Conservation (phyloP, 2,113 vertebrate species). For the Perccottus glenii region DNA sequence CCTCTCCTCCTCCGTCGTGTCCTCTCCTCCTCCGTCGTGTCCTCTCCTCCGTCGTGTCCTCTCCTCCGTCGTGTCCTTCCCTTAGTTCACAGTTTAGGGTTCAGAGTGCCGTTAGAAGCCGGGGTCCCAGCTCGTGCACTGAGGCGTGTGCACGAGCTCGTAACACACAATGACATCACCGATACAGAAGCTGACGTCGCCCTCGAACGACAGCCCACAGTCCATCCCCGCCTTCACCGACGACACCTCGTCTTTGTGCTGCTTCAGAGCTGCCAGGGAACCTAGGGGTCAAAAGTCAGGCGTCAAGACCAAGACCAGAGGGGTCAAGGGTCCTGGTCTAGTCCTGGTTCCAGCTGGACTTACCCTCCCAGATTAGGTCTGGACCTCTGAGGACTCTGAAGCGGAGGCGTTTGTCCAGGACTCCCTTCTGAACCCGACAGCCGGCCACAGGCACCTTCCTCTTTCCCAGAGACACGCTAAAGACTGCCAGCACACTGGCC, state of each 20-base stretch:
- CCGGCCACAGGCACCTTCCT: constrained; percentile 90
- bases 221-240: constrained; percentile 88
- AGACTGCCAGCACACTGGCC: constrained; percentile 85
- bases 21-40: no score
- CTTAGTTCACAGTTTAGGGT: neutral
- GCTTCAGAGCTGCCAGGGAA: constrained; percentile 84
- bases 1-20: no score
- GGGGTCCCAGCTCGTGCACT: constrained; percentile 89
- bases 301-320: neutral
- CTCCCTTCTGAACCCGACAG: constrained; percentile 92
- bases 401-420: constrained; percentile 83
- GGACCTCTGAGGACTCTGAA: constrained; percentile 84
- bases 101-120: constrained; percentile 77
- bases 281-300: constrained; percentile 71
- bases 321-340: neutral
- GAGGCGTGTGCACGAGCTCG: constrained; percentile 74
- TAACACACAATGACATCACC: constrained; percentile 90
- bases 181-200: constrained; percentile 74
- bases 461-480: constrained; percentile 87
- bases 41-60: no score
- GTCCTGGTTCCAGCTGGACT: constrained; percentile 21
- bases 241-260: constrained; percentile 89
- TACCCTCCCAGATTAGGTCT: constrained; percentile 89
- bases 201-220: constrained; percentile 88
- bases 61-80: no score